A percentile compares a stretch with the other conserved stretches of the same genome.
phyloP scores from a whole-genome alignment of 2,888 invertebrate genomes.

The Apomyelois bistriatella region DNA sequence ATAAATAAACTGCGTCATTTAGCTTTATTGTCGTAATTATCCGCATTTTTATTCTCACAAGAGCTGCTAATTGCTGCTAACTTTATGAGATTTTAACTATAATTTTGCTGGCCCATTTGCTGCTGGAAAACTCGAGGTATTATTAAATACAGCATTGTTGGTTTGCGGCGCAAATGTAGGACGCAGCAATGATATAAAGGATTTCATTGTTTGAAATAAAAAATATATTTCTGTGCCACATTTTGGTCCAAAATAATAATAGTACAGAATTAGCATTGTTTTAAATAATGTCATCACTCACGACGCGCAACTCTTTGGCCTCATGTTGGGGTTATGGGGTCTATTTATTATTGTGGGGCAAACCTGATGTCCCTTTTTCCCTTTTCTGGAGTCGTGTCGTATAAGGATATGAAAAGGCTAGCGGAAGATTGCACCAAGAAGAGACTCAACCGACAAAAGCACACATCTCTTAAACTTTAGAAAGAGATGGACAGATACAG shows the following conservation, averaged over 20 bases:
- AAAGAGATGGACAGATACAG: too few relatives aligned
- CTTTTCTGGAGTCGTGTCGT: too few relatives aligned
- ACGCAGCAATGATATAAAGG: constrained; percentile 1
- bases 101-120: neutral
- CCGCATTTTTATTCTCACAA: neutral
- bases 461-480: too few relatives aligned
- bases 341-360: too few relatives aligned
- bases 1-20: neutral
- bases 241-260: neutral
- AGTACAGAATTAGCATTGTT: neutral
- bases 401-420: too few relatives aligned
- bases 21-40: neutral
- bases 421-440: too few relatives aligned
- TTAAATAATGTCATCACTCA: too few relatives aligned
- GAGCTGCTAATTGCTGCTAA: neutral
- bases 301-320: too few relatives aligned
- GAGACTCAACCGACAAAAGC: too few relatives aligned
- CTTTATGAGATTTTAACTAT: constrained; percentile 5
- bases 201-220: constrained; percentile 10
- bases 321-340: too few relatives aligned
- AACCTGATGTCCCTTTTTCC: too few relatives aligned
- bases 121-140: neutral
- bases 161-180: neutral
- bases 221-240: constrained; percentile 1
- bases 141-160: constrained; percentile 2